Conservation (phyloP, 2,888 invertebrate genomes). For the Cosmia pyralina region DNA sequence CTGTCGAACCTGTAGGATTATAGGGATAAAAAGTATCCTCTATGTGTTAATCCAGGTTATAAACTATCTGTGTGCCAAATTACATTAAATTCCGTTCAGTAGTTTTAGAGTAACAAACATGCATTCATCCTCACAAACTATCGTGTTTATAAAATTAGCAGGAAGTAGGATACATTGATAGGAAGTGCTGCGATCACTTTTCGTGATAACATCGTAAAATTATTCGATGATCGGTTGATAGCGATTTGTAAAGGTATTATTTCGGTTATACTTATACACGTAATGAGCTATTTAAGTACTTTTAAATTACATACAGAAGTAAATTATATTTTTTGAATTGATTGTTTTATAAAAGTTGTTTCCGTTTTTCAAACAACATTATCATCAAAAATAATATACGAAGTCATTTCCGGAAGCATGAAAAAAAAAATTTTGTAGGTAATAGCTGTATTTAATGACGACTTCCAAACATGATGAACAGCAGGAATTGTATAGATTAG, state of each 20-base stretch:
- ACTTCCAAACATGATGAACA: conserved; percentile 8
- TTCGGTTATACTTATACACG: background rate
- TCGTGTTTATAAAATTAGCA: no score
- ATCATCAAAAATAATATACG: conserved; percentile 7
- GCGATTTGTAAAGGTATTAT: conserved; percentile 15
- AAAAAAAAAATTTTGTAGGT: background rate
- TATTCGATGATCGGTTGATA: conserved; percentile 23
- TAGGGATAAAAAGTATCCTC: no score
- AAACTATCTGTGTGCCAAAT: no score
- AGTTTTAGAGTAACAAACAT: no score
- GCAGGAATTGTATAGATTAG: conserved; percentile 52
- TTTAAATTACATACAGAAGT: conserved; percentile 10
- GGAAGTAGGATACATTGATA: conserved; percentile 15
- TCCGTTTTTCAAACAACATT: conserved; percentile 18
- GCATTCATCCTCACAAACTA: no score
- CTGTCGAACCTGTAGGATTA: no score
- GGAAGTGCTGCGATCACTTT: conserved; percentile 45
- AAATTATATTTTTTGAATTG: conserved; percentile 27
- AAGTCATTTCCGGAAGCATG: conserved; percentile 32
- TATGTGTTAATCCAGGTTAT: no score
- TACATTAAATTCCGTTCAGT: no score
- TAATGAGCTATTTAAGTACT: conserved; percentile 33
- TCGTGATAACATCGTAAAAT: conserved; percentile 40
- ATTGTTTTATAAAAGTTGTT: conserved; percentile 50
- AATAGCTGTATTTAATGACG: conserved; percentile 21